Percentiles rank a stretch among this genome's conserved stretches.
phyloP scores from a whole-genome alignment of 2,888 invertebrate species.

The Cheilosia scutellata region DNA sequence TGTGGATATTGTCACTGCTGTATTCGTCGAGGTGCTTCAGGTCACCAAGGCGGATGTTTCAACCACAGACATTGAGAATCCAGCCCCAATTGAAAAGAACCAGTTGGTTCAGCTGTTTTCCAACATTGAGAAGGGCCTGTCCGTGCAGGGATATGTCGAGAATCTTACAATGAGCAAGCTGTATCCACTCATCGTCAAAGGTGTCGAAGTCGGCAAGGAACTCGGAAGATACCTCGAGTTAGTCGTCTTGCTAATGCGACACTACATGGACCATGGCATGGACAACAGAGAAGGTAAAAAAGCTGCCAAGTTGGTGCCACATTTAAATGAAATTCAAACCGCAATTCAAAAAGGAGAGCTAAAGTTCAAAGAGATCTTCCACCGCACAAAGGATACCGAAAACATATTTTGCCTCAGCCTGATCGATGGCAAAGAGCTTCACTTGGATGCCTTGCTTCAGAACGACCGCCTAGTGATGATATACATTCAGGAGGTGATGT shows the following conservation, averaged over 20 bases:
- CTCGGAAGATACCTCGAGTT: constrained; percentile 84
- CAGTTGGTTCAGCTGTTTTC: constrained; percentile 82
- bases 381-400: constrained; percentile 29
- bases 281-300: constrained; percentile 39
- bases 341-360: constrained; percentile 73
- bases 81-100: constrained; percentile 29
- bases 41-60: constrained; percentile 78
- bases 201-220: constrained; percentile 79
- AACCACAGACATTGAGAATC: constrained; percentile 46
- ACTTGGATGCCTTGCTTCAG: constrained; percentile 77
- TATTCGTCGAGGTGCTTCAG: constrained; percentile 79
- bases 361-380: constrained; percentile 78
- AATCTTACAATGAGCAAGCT: constrained; percentile 82
- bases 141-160: constrained; percentile 82
- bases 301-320: constrained; percentile 76
- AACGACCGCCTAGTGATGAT: constrained; percentile 81
- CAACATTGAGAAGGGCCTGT: constrained; percentile 82
- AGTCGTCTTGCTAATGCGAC: constrained; percentile 81
- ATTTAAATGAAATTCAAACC: constrained; percentile 77
- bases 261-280: constrained; percentile 78
- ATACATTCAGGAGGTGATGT: constrained; percentile 81
- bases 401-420: constrained; percentile 76
- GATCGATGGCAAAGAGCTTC: constrained; percentile 77
- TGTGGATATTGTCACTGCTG: constrained; percentile 78
- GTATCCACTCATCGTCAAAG: constrained; percentile 81